Conservation (phyloP, 2,113 vertebrate genomes). For the Aythya baeri region DNA sequence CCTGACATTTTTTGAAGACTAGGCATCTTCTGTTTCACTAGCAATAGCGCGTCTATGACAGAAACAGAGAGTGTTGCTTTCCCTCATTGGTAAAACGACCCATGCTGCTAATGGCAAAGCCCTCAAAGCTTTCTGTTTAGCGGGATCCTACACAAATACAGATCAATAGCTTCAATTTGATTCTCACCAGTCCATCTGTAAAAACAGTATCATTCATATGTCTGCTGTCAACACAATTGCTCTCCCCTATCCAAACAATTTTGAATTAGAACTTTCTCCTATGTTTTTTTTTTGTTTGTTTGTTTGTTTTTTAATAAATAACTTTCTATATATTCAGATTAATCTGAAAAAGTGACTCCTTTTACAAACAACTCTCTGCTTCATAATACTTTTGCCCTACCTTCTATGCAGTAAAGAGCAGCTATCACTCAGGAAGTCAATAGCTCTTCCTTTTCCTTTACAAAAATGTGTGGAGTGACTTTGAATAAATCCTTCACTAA, state of each 20-base stretch:
- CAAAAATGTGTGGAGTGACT: neutral
- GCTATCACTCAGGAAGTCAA: neutral
- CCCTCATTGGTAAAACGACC: constrained; percentile 37
- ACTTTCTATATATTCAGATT: neutral
- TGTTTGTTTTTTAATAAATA: constrained; percentile 5
- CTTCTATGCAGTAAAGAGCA: neutral
- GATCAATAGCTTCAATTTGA: constrained; percentile 62
- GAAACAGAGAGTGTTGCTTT: constrained; percentile 17
- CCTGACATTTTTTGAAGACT: constrained; percentile 35
- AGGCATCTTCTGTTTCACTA: neutral
- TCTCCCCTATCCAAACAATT: constrained; percentile 48
- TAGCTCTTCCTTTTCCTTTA: neutral
- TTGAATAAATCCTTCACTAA: neutral
- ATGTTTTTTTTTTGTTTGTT: no score
- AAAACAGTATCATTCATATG: constrained; percentile 58
- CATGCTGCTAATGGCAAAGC: constrained; percentile 21
- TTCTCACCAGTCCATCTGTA: constrained; percentile 63
- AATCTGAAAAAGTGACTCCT: neutral
- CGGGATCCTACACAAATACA: constrained; percentile 39
- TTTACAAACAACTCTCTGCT: neutral
- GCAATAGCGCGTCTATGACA: neutral
- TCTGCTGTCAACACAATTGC: constrained; percentile 27
- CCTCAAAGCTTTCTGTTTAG: constrained; percentile 46
- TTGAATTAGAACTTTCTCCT: neutral
- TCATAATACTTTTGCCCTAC: neutral